Evolutionary conservation across 2,888 invertebrate genomes (phyloP).

Genomic region (Drosophila tripunctata): DNA sequence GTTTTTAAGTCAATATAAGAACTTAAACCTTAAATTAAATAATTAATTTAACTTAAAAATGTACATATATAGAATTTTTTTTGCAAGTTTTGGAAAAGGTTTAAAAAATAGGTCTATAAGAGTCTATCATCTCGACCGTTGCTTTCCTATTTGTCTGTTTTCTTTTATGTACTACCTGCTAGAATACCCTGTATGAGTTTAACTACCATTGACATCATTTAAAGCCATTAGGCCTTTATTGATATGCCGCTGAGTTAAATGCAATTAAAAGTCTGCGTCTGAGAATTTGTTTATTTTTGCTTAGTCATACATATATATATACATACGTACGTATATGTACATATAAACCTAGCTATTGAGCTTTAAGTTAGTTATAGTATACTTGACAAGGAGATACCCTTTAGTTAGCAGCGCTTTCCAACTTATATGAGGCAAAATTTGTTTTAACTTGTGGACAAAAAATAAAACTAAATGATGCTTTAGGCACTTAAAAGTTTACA

Average conservation of each 20-base stretch:
- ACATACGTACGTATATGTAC: background rate
- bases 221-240: constrained; percentile 11
- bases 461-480: too few relatives aligned
- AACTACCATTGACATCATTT: background rate
- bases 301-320: constrained; percentile 14
- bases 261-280: constrained; percentile 20
- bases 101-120: too few relatives aligned
- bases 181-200: constrained; percentile 1
- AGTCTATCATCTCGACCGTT: too few relatives aligned
- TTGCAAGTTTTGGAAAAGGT: too few relatives aligned
- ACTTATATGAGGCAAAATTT: background rate
- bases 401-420: background rate
- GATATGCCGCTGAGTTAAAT: constrained; percentile 2
- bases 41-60: background rate
- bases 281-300: constrained; percentile 15
- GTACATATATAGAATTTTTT: background rate
- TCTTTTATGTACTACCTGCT: background rate
- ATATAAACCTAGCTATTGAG: background rate
- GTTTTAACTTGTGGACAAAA: too few relatives aligned
- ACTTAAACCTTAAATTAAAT: too few relatives aligned
- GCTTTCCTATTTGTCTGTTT: too few relatives aligned
- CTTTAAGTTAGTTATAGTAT: background rate
- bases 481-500: too few relatives aligned
- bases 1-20: too few relatives aligned
- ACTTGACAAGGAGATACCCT: background rate